Percentiles rank a stretch among this genome's conserved stretches.
These are phyloP conservation scores for Philantomba maxwellii DNA, from an alignment of 2,113 vertebrate genomes.

Conservation along the genomic window DNA sequence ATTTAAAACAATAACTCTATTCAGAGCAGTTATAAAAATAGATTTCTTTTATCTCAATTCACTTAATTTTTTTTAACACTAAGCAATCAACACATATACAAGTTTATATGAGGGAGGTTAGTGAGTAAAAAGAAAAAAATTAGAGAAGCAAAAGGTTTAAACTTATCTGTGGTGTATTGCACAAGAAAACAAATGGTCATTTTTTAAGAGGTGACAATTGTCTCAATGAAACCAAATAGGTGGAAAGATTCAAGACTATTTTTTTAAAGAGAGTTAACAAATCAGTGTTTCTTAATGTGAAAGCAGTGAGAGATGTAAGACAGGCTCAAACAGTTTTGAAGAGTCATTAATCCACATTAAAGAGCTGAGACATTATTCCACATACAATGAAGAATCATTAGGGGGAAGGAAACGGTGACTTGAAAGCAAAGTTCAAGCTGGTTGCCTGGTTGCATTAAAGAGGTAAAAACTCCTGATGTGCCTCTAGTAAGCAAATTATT, in stretches of 20 bases:
- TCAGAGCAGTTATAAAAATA: background rate
- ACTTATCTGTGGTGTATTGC: background rate
- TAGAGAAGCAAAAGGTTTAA: background rate
- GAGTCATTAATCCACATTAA: slow-evolving; percentile 31
- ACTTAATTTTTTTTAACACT: background rate
- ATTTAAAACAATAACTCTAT: background rate
- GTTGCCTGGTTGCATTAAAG: background rate
- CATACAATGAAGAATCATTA: background rate
- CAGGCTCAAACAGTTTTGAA: background rate
- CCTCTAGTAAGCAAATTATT: background rate
- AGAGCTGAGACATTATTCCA: background rate
- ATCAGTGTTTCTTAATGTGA: background rate
- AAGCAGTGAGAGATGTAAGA: background rate
- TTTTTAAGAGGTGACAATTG: background rate
- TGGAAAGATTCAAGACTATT: background rate
- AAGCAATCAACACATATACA: background rate
- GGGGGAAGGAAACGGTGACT: background rate
- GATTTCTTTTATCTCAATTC: background rate
- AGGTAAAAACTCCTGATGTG: background rate
- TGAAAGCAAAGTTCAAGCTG: background rate
- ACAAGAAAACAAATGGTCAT: background rate
- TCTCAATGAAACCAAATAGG: background rate
- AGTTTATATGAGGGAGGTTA: background rate
- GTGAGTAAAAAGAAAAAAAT: background rate
- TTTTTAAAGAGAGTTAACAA: background rate